phyloP scores from a whole-genome alignment of 2,797 vertebrate genomes.

The Ambastaia sidthimunki region DNA sequence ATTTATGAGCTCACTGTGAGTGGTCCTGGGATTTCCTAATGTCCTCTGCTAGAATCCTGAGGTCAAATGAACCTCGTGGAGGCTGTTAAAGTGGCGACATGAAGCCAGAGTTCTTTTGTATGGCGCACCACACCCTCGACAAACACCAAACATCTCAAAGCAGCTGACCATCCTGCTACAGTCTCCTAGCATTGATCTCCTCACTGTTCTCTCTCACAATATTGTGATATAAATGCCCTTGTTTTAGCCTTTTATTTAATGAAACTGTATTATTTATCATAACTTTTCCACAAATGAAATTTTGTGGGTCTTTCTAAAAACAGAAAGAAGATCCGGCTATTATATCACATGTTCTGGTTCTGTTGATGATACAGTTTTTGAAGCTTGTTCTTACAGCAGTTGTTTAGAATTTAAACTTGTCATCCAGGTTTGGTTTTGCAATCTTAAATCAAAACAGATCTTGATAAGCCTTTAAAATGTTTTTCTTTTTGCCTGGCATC shows the following conservation, averaged over 20 bases:
- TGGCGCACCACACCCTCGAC: slow-evolving; percentile 33
- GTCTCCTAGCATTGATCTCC: neutral
- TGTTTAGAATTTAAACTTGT: too few relatives aligned
- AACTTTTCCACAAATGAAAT: too few relatives aligned
- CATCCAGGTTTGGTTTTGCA: neutral
- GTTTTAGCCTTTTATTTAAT: neutral
- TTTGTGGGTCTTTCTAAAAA: too few relatives aligned
- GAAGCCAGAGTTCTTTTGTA: slow-evolving; percentile 26
- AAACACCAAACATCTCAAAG: slow-evolving; percentile 13
- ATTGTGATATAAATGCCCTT: neutral
- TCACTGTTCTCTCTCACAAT: neutral
- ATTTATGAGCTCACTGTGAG: neutral
- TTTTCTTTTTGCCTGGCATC: neutral
- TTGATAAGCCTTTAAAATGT: neutral
- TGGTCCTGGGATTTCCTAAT: slow-evolving; percentile 25
- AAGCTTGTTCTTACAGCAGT: too few relatives aligned
- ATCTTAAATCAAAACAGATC: neutral
- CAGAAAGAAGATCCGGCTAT: too few relatives aligned
- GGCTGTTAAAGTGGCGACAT: slow-evolving; percentile 15
- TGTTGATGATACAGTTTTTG: neutral
- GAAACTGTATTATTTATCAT: too few relatives aligned
- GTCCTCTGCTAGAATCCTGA: neutral
- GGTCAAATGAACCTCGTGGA: slow-evolving; percentile 19
- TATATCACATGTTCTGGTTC: neutral
- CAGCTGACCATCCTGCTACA: neutral